Evolutionary conservation across 2,888 invertebrate species (phyloP), one percentile per base, ranked within the genome.

Genomic region (Camptogramma bilineatum): DNA sequence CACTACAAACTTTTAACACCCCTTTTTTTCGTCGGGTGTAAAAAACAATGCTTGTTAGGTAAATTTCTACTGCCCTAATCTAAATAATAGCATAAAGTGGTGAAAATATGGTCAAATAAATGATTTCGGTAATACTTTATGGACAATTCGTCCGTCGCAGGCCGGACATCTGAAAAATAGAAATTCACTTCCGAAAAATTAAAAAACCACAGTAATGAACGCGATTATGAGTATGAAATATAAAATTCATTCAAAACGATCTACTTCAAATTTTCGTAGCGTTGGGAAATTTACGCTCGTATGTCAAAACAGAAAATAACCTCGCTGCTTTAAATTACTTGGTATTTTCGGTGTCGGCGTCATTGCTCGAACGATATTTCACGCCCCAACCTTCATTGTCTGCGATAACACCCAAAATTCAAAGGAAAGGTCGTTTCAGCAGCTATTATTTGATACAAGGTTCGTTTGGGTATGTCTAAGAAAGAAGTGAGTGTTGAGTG

Each of bases 291-390:
- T 19, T 56, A 52, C 2, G 10, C 13, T 53, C 21, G 48, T 61
- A 56, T 71, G 69, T 69, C 69, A 69, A 65, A 69, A 72, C 74
- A 72, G 57, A 75, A n/a, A 78, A 74, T 77, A 77, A 72, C 70
- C 44, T 57, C 62, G 70, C 69, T 71, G 68, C 72, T 61, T 50
- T 71, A 71, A 74, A 77, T 77, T 76, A 65, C 66, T 73, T 70
- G 55, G 66, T 73, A 70, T 76, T 75, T 77, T 76, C 64, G 66
- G 63, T 61, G 53, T 47, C 54, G 57, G 61, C 75, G 79, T 79
- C 78, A 77, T 67, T 63, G 66, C 61, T 51, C 9, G 56, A 17
- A 31, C 28, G 44, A 54, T 66, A 46, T 55, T 54, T 52, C 48
- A 31, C 54, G 54, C 19, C 19, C 47, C 46, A 42, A 17, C 17